Percentiles rank a stretch among this genome's conserved stretches.
Conservation (phyloP, 2,113 vertebrate species). For the Maccullochella peelii region DNA sequence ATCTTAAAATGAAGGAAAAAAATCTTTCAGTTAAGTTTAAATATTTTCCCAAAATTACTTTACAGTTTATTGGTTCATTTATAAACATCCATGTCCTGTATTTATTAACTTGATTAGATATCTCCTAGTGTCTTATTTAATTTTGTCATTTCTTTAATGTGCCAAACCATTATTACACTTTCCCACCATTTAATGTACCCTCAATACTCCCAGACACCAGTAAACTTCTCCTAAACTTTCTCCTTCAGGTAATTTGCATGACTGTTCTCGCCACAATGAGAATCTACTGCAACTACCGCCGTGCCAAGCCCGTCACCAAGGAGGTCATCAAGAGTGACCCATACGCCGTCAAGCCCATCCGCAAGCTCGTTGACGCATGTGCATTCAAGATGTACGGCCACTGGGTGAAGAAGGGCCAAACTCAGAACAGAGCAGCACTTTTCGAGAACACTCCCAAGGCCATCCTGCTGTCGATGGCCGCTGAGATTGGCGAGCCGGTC, state of each 20-base stretch:
- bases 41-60: neutral
- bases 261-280: slow-evolving; percentile 93
- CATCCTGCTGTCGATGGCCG: slow-evolving; percentile 87
- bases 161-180: neutral
- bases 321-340: slow-evolving; percentile 93
- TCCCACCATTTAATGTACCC: neutral
- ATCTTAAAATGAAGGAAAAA: too few species aligned
- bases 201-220: neutral
- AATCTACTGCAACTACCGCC: slow-evolving; percentile 95
- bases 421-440: slow-evolving; percentile 96
- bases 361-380: slow-evolving; percentile 94
- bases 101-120: neutral
- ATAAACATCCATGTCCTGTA: neutral
- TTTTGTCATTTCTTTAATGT: neutral
- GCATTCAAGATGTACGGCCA: slow-evolving; percentile 98
- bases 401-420: slow-evolving; percentile 99
- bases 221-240: neutral
- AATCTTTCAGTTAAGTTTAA: neutral
- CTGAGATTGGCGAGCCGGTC: slow-evolving; percentile 80
- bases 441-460: slow-evolving; percentile 98
- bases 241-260: slow-evolving; percentile 90
- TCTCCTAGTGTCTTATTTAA: neutral
- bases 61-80: neutral
- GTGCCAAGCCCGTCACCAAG: slow-evolving; percentile 90
- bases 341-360: slow-evolving; percentile 91